Base-by-base conservation (phyloP, 1,140 invertebrate genomes). In the Sycophaga agraensis region DNA sequence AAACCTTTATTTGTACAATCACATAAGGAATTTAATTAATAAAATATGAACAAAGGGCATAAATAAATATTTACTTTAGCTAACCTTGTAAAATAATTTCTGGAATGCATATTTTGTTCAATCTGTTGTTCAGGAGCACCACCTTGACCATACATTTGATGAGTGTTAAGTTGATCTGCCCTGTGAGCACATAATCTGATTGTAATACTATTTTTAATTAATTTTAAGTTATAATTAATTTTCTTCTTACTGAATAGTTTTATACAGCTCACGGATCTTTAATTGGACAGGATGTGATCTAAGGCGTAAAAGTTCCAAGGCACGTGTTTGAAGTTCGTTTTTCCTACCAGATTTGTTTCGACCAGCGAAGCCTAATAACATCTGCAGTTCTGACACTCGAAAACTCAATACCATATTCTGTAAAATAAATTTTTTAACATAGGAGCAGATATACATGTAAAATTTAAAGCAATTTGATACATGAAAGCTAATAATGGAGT, bases 331-430 rank as follows among this genome's bases (percentile, higher is more conserved):
- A 53, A 96, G 82, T 81, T 96, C 93, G 65, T 86, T 87, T 83
- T 96, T 96, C 75, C 92, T 85, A 65, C 93, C 93, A 70, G 86
- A 87, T 79, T 91, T 93, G 79, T 92, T 93, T 75, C 88, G 85
- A 68, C 91, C 90, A 74, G 92, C 92, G 81, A 89, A 89, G 75
- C 88, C 89, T 70, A 94, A 85, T 77, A 96, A 79, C 78, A 91
- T 87, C 81, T 92, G 91, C 68, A 93, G 85, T 81, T 93, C 91
- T 71, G 89, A 90, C 40, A 93, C 90, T 66, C 91, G 86, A 83
- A 93, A 92, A 78, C 86, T 87, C 82, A 90, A 84, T 76, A 93
- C 83, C 91, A 92, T 93, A 83, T 84, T 87, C 87, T 89, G 82
- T 65, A 86, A 87, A 57, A 28, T 42, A 12, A 0, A n/a, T n/a